Evolutionary conservation across 2,113 vertebrate genomes (phyloP), one percentile per base, ranked within the genome.

Genomic region (Ictalurus furcatus): DNA sequence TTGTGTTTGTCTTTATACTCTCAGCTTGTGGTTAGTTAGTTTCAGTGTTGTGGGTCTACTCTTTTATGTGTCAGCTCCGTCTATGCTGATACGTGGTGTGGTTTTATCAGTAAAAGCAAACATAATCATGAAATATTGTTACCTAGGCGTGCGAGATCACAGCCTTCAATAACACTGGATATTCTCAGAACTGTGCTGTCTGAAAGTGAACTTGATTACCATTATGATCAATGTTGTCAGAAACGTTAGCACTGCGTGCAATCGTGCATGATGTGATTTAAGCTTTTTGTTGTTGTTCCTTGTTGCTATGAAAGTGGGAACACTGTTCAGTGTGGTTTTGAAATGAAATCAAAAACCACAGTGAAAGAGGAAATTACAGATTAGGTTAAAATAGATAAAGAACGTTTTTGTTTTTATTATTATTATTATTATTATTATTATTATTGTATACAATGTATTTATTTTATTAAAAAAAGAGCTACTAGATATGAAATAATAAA

Each of bases 1-100:
- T 19, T 61, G 2, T 34, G 34, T 34, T 34, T 34, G 30, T 54
- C 25, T 59, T 37, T 28, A 14, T 14, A 1, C 30, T 59, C 8
- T 84, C 34, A 34, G 34, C 80, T 16, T 84, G 87, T 88, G 79
- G 87, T 84, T 84, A 52, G 19, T 37, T 56, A 52, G 19, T 37
- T 56, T n/a, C 28, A 87, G 34, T 56, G 52, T 13, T 84, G 80
- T 74, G 67, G 87, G 19, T 74, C 23, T 34, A 2, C 6, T 21
- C 34, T 48, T 65, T 74, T 19, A 63, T 25, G 54, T 11, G 21
- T 30, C 48, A 84, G 23, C 30, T 48, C 5, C 84, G 37, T 84
- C 67, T 40, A 12, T 17, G 21, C 48, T 56, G 74, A 54, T 67
- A 37, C 37, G 48, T 30, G 58, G n/a, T 82, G 23, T 48, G 65